Conservation (phyloP, 2,888 invertebrate genomes). For the Meliscaeva auricollis region DNA sequence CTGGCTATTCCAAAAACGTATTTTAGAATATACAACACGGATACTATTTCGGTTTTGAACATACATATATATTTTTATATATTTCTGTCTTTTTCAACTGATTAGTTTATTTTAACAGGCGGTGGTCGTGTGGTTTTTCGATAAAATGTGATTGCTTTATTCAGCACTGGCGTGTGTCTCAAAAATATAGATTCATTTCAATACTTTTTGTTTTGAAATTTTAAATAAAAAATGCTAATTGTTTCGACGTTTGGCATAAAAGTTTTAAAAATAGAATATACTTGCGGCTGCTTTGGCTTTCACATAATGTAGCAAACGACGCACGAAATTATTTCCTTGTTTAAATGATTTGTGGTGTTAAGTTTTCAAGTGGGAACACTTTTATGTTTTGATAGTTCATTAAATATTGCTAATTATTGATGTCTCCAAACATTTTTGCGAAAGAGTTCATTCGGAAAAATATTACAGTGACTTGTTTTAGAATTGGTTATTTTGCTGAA, state of each 20-base stretch:
- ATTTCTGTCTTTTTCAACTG: not conserved
- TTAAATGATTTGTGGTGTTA: not conserved
- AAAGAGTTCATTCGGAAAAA: too few relatives aligned
- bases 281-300: not conserved
- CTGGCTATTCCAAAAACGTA: constrained; percentile 16
- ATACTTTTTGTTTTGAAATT: constrained; percentile 1
- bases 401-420: too few relatives aligned
- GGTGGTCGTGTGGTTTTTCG: constrained; percentile 28
- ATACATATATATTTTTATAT: too few relatives aligned
- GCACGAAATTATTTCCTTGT: not conserved
- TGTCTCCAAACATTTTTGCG: too few relatives aligned
- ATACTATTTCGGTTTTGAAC: constrained; percentile 30
- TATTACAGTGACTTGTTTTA: too few relatives aligned
- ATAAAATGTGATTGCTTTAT: constrained; percentile 3
- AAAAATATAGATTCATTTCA: not conserved
- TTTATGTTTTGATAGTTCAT: not conserved
- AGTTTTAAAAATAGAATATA: constrained; percentile 4
- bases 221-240: constrained; percentile 8
- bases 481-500: too few relatives aligned
- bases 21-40: not conserved
- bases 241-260: constrained; percentile 4
- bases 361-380: not conserved
- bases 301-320: too few relatives aligned
- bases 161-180: constrained; percentile 16
- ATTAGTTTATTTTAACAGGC: constrained; percentile 24